Evolutionary conservation across 2,113 vertebrate species (phyloP).

Genomic region (Triplophysa tibetana): DNA sequence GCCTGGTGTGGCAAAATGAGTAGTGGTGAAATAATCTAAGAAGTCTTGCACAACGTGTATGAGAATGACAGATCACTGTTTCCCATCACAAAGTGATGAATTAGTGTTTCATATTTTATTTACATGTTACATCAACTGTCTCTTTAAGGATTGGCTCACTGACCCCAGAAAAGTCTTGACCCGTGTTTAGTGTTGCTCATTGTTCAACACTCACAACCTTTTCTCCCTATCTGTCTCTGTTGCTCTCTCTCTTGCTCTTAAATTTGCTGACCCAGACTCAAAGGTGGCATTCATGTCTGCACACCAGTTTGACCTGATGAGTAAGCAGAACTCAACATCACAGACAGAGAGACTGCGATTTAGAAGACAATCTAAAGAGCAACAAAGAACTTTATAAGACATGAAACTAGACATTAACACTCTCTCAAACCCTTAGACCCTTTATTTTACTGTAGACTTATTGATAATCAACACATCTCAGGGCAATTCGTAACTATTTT

Average conservation of each 20-base stretch:
- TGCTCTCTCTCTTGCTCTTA: slow-evolving; percentile 12
- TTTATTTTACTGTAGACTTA: too few relatives aligned
- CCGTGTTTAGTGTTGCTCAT: background rate
- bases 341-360: background rate
- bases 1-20: background rate
- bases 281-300: background rate
- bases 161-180: background rate
- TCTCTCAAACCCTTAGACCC: too few relatives aligned
- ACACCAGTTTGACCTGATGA: slow-evolving; percentile 13
- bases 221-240: background rate
- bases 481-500: too few relatives aligned
- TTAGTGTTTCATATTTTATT: too few relatives aligned
- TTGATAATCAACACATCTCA: too few relatives aligned
- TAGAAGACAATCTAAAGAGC: slow-evolving; percentile 6
- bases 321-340: slow-evolving; percentile 27
- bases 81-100: background rate
- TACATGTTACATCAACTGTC: too few relatives aligned
- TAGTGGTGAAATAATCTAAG: background rate
- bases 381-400: slow-evolving; percentile 6
- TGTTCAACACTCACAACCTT: background rate
- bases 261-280: slow-evolving; percentile 29
- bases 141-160: background rate
- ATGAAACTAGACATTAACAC: background rate
- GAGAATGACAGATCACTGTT: background rate
- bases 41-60: background rate